These are phyloP conservation scores for Armadillidium nasatum DNA, from an alignment of 1,140 invertebrate species.

Conservation along the genomic window DNA sequence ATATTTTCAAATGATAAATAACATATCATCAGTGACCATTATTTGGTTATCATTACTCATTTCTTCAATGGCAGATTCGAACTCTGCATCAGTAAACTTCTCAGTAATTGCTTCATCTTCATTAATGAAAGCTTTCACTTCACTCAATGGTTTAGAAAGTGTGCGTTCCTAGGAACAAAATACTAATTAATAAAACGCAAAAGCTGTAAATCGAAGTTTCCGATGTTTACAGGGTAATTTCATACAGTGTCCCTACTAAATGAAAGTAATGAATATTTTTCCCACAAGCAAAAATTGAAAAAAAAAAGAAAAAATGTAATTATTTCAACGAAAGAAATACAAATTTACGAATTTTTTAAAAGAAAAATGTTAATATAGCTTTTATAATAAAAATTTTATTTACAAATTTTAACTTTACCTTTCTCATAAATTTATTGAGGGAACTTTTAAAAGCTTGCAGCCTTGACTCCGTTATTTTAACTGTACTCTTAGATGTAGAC, in stretches of 20 bases:
- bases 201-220: background rate
- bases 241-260: no score
- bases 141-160: conserved; percentile 60
- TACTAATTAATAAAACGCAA: background rate
- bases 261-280: no score
- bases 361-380: no score
- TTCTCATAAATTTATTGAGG: conserved; percentile 23
- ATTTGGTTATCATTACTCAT: conserved; percentile 89
- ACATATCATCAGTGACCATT: conserved; percentile 79
- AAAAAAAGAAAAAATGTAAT: no score
- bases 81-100: conserved; percentile 65
- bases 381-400: no score
- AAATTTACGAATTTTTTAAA: no score
- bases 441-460: conserved; percentile 29
- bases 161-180: conserved; percentile 56
- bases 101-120: conserved; percentile 54
- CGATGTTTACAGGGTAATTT: background rate
- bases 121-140: conserved; percentile 60
- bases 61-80: conserved; percentile 67
- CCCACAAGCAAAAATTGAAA: no score
- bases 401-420: conserved; percentile 23
- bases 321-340: no score
- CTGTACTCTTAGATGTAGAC: background rate
- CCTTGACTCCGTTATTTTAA: conserved; percentile 25
- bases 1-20: conserved; percentile 71